Conservation (phyloP, 2,113 vertebrate species). For the Neolamprologus variostigma region DNA sequence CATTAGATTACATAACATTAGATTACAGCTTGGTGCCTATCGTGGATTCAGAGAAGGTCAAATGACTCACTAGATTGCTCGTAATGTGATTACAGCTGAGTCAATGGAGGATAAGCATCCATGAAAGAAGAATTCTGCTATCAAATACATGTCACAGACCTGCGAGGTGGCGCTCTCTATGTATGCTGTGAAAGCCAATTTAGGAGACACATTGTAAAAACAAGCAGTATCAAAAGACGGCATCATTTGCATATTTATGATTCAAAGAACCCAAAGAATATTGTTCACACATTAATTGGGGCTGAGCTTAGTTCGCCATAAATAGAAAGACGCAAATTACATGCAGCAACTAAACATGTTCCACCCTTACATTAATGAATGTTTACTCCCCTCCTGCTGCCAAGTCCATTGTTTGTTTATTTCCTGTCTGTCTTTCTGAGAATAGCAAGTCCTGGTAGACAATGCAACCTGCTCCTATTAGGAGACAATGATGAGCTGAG, state of each 20-base stretch:
- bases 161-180: conserved; percentile 1
- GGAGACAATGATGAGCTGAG: conserved; percentile 40
- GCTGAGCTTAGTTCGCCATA: conserved; percentile 18
- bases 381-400: not conserved
- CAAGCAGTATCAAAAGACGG: conserved; percentile 27
- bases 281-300: conserved; percentile 33
- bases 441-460: not conserved
- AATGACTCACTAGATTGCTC: conserved; percentile 50
- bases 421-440: not conserved
- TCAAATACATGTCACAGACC: conserved; percentile 35
- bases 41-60: conserved; percentile 62
- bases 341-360: conserved; percentile 22
- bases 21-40: conserved; percentile 41
- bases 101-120: conserved; percentile 53
- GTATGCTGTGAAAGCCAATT: conserved; percentile 31
- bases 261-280: conserved; percentile 6
- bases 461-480: conserved; percentile 37
- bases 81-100: conserved; percentile 59
- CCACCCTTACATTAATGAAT: conserved; percentile 34
- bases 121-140: conserved; percentile 45
- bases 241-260: conserved; percentile 45
- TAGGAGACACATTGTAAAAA: conserved; percentile 14
- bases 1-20: conserved; percentile 57
- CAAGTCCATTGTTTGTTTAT: conserved; percentile 31
- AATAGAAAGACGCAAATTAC: conserved; percentile 45